Base-by-base conservation (phyloP, 2,113 vertebrate species). In the Gymnarchus niloticus region DNA sequence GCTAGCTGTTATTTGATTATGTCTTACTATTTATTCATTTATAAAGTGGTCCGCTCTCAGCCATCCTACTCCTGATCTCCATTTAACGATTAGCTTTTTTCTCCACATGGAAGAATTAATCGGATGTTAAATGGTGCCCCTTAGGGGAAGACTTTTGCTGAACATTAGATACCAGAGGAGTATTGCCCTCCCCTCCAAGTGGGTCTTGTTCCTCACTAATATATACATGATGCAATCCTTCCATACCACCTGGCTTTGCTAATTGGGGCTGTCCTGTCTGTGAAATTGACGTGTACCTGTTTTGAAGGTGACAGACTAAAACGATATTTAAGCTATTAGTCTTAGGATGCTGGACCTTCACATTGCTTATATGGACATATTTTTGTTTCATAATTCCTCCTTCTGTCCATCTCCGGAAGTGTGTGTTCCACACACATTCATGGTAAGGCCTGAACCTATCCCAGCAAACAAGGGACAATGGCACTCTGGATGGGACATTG, bases 301-400 rank as follows among this genome's bases (percentile, higher is more conserved):
- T 73, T 73, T 73, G 65, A 73, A 73, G 65, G 65, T 73, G 65
- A 21, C 65, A 73, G 65, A 73, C 33, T 37, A 73, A 73, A 37
- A 33, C 33, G 0, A 33, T 17, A 73, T 6, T 41, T 73, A 73
- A 73, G 28, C 65, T 73, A 28, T 41, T 17, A 19, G 65, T 73
- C 65, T 41, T 41, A 17, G 41, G 65, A 17, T 41, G 33, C 65
- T 37, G 37, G 33, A 73, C 12, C n/a, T 41, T 73, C 65, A 37
- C 65, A 0, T 37, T 0, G 65, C 33, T 73, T 69, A 33, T 69
- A 69, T 19, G 28, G 28, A 10, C 37, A 33, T 69, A 4, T 52
- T 52, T 65, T 65, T 69, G 3, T 69, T 69, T 69, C 28, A 37
- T 37, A 33, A 3, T 33, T 69, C 61, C 1, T 69, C 61, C 61